phyloP scores from a whole-genome alignment of 2,797 vertebrate species.

The Enteromius viviparus region DNA sequence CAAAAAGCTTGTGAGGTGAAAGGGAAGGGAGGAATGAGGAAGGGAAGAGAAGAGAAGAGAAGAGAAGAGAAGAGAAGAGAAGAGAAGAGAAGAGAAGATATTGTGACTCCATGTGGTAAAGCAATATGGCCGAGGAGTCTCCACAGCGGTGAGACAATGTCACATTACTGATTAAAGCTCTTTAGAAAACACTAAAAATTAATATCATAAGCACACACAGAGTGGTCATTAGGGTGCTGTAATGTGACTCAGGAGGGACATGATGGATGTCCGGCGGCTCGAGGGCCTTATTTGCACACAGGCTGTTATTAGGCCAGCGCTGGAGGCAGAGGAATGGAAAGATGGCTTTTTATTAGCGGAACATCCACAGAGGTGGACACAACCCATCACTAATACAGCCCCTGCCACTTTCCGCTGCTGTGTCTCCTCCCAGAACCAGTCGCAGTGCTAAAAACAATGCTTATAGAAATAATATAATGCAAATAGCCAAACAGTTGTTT shows the following conservation, averaged over 20 bases:
- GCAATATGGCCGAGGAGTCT: conserved; percentile 47
- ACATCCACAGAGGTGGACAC: conserved; percentile 91
- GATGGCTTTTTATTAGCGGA: conserved; percentile 92
- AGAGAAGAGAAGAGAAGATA: conserved; percentile 16
- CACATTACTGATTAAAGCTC: conserved; percentile 95
- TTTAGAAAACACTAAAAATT: conserved; percentile 93
- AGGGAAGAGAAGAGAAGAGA: background rate
- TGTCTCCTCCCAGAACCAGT: conserved; percentile 66
- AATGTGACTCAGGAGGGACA: conserved; percentile 94
- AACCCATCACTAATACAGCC: conserved; percentile 83
- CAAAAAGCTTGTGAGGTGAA: background rate
- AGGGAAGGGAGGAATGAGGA: background rate
- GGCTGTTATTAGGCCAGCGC: conserved; percentile 95
- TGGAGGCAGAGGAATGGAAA: conserved; percentile 77
- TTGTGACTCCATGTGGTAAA: conserved; percentile 53
- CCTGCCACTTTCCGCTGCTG: conserved; percentile 67
- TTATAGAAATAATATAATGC: background rate
- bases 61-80: conserved; percentile 9
- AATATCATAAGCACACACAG: conserved; percentile 97
- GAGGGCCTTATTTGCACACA: conserved; percentile 91
- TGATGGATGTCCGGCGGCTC: conserved; percentile 94
- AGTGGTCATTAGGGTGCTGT: conserved; percentile 95
- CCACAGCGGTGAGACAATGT: conserved; percentile 87
- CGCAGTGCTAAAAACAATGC: conserved; percentile 50
- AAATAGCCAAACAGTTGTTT: background rate